A percentile compares a stretch with the other conserved stretches of the same genome.
These are phyloP conservation scores for Cydia strobilella DNA, from an alignment of 1,140 invertebrate genomes.

Conservation along the genomic window DNA sequence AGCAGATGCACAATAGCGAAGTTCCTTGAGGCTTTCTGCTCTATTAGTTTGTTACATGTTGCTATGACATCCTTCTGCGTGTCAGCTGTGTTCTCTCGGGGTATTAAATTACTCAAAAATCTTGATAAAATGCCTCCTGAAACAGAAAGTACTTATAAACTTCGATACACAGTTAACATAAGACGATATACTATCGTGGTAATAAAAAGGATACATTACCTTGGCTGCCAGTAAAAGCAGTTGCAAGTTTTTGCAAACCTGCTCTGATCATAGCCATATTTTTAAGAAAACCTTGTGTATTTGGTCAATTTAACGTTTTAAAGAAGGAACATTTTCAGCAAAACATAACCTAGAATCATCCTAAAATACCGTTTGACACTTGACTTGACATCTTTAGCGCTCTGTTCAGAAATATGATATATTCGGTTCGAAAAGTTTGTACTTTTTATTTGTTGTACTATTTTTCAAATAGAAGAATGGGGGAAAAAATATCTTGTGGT, in stretches of 20 bases:
- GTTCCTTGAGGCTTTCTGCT: constrained; percentile 84
- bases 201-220: constrained; percentile 43
- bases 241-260: constrained; percentile 62
- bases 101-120: constrained; percentile 56
- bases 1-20: constrained; percentile 93
- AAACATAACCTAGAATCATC: constrained; percentile 39
- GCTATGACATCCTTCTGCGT: constrained; percentile 66
- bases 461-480: too few species aligned
- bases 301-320: constrained; percentile 4
- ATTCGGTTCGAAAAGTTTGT: too few species aligned
- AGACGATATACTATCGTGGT: constrained; percentile 22
- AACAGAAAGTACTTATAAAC: constrained; percentile 40
- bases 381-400: neutral
- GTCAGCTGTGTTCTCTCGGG: constrained; percentile 47
- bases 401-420: neutral
- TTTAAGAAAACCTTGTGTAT: neutral
- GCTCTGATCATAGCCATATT: constrained; percentile 60
- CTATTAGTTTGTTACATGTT: constrained; percentile 70
- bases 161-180: neutral
- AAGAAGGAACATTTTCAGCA: neutral
- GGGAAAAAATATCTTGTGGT: too few species aligned
- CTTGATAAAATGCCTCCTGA: constrained; percentile 64
- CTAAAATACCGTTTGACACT: constrained; percentile 34
- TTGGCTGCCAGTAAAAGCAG: constrained; percentile 54
- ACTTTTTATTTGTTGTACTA: too few species aligned